Base-by-base conservation (phyloP, 1,140 invertebrate species). In the Neomicropteryx cornuta region DNA sequence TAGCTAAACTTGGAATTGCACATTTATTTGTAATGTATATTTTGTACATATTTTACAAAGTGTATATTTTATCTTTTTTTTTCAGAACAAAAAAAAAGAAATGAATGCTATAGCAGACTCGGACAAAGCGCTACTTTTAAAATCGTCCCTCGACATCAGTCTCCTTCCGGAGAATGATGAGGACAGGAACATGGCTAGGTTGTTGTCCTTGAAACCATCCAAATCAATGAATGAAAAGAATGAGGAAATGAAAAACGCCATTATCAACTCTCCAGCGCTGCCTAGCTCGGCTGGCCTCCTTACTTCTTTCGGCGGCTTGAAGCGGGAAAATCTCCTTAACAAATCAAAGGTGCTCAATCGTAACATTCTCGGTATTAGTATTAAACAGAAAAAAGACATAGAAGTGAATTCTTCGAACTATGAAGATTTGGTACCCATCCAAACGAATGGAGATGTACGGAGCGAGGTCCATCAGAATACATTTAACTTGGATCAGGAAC, bases 91-190 rank as follows among this genome's bases (percentile, higher is more conserved):
- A 42, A 82, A 86, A 62, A 84, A 83, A 52, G 78, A 87, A 53
- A 49, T 87, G 1, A 78, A 86, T 55, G 71, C 70, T 18, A 68
- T 74, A 42, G 70, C 78, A 51, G 68, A 72, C 10, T 66, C 72
- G 40, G 85, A 94, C 55, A 72, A 77, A 37, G 60, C 71, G 18
- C 61, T 94, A n/a, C 59, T 90, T 35, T 73, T 76, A 33, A 92
- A 82, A 56, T 78, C 75, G 28, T 85, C 83, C 18, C 60, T 95
- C 2, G 73, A 83, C 50, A 86, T 95, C 37, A 58, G 72, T 27
- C 65, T 94, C 13, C 58, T 93, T 2, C 76, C 80, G 3, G 89
- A 94, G 65, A 68, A 71, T 22, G 75, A 80, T 43, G 82, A 90
- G 43, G 90, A 94, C 51, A 66, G 73, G 33, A 77, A 78, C 57